Percentiles rank a stretch among this genome's conserved stretches.
These are phyloP conservation scores for Scartelaos histophorus DNA, from an alignment of 2,113 vertebrate species.

Conservation along the genomic window DNA sequence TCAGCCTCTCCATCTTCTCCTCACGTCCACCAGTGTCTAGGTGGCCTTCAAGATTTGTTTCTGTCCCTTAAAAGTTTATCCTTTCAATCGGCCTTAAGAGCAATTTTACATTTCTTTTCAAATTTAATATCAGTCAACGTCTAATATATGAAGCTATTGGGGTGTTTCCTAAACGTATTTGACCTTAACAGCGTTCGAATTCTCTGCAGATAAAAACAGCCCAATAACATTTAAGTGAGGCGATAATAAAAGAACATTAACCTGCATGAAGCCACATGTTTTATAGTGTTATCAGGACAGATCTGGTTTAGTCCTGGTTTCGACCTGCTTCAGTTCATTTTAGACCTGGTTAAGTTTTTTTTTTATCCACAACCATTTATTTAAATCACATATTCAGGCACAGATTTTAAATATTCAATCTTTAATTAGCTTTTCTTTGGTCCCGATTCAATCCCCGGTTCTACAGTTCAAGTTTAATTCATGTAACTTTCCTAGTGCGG, in stretches of 20 bases:
- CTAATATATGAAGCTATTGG: slow-evolving; percentile 81
- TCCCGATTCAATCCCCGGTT: no score
- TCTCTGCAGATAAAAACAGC: slow-evolving; percentile 55
- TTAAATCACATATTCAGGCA: no score
- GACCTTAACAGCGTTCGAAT: neutral
- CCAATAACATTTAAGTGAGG: slow-evolving; percentile 69
- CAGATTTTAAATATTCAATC: no score
- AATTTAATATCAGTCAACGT: slow-evolving; percentile 77
- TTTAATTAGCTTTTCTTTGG: no score
- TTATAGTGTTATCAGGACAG: neutral
- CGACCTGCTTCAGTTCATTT: neutral
- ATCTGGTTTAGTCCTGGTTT: no score
- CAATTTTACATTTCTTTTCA: neutral
- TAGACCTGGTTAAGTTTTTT: slow-evolving; percentile 15
- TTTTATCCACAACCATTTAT: neutral
- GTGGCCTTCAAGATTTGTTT: no score
- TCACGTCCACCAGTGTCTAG: no score
- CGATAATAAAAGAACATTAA: slow-evolving; percentile 45
- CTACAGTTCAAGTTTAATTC: no score
- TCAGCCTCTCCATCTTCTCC: no score
- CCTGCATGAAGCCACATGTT: slow-evolving; percentile 54
- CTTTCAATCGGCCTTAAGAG: neutral
- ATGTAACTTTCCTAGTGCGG: no score
- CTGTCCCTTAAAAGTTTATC: neutral
- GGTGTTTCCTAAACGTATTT: slow-evolving; percentile 59